Evolutionary conservation across 30 jellyfish, hydroid and myxozoan species (phyloP).

Genomic region (Rhopilema esculentum): DNA sequence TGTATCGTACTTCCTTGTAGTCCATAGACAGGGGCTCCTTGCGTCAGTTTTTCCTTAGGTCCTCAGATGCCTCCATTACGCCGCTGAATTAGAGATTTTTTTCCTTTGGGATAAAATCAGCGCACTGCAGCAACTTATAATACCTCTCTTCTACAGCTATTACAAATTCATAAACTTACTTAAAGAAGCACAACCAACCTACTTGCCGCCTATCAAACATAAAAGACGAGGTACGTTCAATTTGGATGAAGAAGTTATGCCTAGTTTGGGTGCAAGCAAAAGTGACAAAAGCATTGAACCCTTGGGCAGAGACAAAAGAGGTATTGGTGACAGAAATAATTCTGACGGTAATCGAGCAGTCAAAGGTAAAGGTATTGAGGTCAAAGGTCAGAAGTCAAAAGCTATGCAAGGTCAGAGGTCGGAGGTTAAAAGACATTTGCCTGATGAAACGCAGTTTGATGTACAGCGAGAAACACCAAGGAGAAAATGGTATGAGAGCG

Average conservation of each 20-base stretch:
- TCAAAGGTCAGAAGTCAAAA: neutral
- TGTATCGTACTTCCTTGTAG: no score
- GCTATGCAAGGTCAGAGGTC: neutral
- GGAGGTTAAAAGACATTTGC: neutral
- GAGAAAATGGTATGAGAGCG: slow-evolving; percentile 43
- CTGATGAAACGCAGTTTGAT: neutral
- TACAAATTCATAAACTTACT: slow-evolving; percentile 1
- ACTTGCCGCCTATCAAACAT: slow-evolving; percentile 40
- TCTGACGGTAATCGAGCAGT: neutral
- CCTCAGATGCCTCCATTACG: no score
- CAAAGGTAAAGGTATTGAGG: neutral
- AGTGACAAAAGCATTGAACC: neutral
- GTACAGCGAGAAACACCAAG: slow-evolving; percentile 1
- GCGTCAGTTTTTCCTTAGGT: no score
- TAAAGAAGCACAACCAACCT: slow-evolving; percentile 50
- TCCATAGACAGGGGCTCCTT: no score
- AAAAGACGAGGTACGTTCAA: slow-evolving; percentile 37
- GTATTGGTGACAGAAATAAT: neutral
- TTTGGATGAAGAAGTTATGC: slow-evolving; percentile 7
- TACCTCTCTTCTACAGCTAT: slow-evolving; percentile 14
- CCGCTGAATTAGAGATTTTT: no score
- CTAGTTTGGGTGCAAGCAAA: neutral
- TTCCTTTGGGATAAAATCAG: no score
- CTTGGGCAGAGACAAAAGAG: neutral
- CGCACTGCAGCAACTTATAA: no score